Evolutionary conservation across 2,797 vertebrate genomes (phyloP).

Genomic region (Sciurus carolinensis): DNA sequence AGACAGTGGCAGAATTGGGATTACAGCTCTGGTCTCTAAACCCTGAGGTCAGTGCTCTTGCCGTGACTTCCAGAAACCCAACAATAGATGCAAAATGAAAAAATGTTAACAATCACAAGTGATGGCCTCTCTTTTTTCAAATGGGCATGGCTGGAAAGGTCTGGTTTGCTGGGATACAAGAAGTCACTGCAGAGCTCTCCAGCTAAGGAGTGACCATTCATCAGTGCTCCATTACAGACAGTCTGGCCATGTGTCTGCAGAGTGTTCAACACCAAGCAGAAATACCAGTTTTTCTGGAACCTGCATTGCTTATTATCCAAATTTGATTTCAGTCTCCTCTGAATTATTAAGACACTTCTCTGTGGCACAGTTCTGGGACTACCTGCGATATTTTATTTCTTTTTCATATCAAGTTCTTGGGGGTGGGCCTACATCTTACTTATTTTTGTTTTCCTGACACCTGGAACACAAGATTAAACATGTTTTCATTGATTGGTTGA

Average conservation of each 20-base stretch:
- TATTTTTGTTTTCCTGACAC: slow-evolving; percentile 40
- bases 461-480: slow-evolving; percentile 16
- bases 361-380: not conserved
- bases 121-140: slow-evolving; percentile 31
- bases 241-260: not conserved
- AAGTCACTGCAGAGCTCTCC: not conserved
- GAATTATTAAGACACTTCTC: not conserved
- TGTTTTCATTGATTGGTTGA: not conserved
- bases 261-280: not conserved
- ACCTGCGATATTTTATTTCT: not conserved
- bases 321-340: slow-evolving; percentile 46
- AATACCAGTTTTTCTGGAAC: not conserved
- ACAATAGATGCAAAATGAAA: slow-evolving; percentile 44
- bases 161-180: not conserved
- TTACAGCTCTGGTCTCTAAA: not conserved
- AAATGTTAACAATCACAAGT: not conserved
- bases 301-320: not conserved
- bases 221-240: not conserved
- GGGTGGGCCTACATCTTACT: not conserved
- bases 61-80: slow-evolving; percentile 1
- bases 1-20: not conserved
- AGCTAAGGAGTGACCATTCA: not conserved
- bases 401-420: slow-evolving; percentile 28
- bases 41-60: not conserved
- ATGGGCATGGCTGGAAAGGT: slow-evolving; percentile 6